Base-by-base conservation (phyloP, 2,113 vertebrate species). In the Catagonus wagneri region DNA sequence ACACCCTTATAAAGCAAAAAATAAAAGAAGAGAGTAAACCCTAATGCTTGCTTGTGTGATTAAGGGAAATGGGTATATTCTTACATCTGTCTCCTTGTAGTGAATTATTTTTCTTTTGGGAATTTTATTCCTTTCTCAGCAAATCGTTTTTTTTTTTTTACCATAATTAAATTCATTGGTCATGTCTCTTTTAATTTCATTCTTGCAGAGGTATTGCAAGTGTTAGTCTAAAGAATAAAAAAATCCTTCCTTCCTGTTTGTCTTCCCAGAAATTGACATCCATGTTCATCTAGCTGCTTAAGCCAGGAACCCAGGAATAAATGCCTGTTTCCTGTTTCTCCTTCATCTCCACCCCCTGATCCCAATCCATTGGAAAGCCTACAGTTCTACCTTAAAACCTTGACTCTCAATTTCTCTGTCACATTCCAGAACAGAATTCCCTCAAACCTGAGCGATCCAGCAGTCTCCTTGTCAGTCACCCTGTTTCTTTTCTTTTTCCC, bases 261-360 rank as follows among this genome's bases (percentile, higher is more conserved):
- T 95, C 29, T 52, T 60, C 63, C 87, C 32, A 87, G 75, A 83
- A 92, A 86, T 52, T 93, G 32, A 66, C 54, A 63, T 83, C n/a
- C 13, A 20, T 87, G 25, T 85, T 91, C 7, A 22, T 72, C 72
- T 14, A 32, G 44, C 74, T 90, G 20, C 52, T 86, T 66, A 92
- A 85, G 11, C 65, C 34, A 34, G 52, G 19, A 94, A 87, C n/a
- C 19, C 74, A 93, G 58, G 36, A 65, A 69, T 83, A 79, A 36
- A 16, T 86, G 11, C 13, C 29, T 66, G 32, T 20, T 85, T 90
- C 13, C 44, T 34, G 39, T 65, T 74, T 88, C 52, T 86, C 17
- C 52, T 86, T 78, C 20, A 50, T 52, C 25, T 23, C 10, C 5
- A 0, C 1, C 1, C 32, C 4, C 22, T n/a, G 8, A 2, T 60